Evolutionary conservation across 2,113 vertebrate species (phyloP).

Genomic region (Scortum barcoo): DNA sequence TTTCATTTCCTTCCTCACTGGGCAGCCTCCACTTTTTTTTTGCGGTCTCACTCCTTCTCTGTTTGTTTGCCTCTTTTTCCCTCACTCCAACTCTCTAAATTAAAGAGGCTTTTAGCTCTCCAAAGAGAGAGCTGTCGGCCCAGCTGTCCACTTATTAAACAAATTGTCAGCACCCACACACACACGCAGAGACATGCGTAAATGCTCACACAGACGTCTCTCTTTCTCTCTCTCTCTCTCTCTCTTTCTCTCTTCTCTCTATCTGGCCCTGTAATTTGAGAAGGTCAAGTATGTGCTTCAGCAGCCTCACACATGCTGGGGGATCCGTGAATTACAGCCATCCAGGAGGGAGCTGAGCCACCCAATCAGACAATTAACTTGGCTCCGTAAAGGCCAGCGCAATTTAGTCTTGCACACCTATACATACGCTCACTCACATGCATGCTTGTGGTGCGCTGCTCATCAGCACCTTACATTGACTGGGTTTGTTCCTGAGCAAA

Average conservation of each 20-base stretch:
- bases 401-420: conserved; percentile 63
- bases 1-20: conserved; percentile 44
- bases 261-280: conserved; percentile 61
- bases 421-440: background rate
- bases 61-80: conserved; percentile 45
- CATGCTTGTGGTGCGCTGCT: conserved; percentile 9
- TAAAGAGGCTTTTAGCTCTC: conserved; percentile 78
- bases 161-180: conserved; percentile 66
- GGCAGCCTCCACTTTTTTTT: conserved; percentile 40
- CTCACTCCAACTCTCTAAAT: conserved; percentile 69
- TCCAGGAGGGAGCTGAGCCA: conserved; percentile 63
- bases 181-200: conserved; percentile 2
- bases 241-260: conserved; percentile 39
- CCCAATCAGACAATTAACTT: conserved; percentile 80
- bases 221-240: conserved; percentile 14
- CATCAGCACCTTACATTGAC: conserved; percentile 56
- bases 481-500: conserved; percentile 42
- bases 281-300: conserved; percentile 77
- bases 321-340: conserved; percentile 73
- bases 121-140: conserved; percentile 72
- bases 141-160: conserved; percentile 80
- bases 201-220: conserved; percentile 16
- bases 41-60: conserved; percentile 24
- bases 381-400: conserved; percentile 70
- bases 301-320: conserved; percentile 64